phyloP scores from a whole-genome alignment of 2,113 vertebrate species.

The Clarias magur region DNA sequence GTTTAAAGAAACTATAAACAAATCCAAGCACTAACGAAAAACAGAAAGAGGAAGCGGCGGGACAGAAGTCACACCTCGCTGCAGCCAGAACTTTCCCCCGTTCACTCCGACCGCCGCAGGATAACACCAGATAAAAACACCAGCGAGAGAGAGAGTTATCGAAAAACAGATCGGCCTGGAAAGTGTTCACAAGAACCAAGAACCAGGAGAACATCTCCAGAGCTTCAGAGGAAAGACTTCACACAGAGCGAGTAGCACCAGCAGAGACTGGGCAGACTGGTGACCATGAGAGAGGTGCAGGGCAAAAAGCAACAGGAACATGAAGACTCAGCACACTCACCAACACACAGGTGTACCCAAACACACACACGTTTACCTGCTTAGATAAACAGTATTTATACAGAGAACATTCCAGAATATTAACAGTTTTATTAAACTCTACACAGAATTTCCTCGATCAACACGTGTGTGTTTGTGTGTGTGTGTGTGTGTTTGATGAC shows the following conservation, averaged over 20 bases:
- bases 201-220: neutral
- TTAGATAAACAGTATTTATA: neutral
- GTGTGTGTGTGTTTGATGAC: neutral
- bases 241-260: neutral
- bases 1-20: neutral
- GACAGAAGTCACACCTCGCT: neutral
- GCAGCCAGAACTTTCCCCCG: neutral
- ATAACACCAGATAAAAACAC: neutral
- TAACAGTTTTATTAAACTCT: neutral
- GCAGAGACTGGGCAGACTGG: neutral
- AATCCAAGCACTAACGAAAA: neutral
- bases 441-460: neutral
- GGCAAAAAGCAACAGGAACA: neutral
- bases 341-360: neutral
- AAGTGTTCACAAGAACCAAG: neutral
- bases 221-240: too few relatives aligned
- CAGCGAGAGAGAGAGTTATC: neutral
- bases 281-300: neutral
- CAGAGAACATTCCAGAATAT: neutral
- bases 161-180: neutral
- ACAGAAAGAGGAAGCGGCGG: neutral
- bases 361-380: neutral
- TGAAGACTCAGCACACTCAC: neutral
- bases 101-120: neutral
- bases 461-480: neutral